Evolutionary conservation across 2,888 invertebrate genomes (phyloP), one percentile per base, ranked within the genome.

Genomic region (Agrenia bidenticulata): DNA sequence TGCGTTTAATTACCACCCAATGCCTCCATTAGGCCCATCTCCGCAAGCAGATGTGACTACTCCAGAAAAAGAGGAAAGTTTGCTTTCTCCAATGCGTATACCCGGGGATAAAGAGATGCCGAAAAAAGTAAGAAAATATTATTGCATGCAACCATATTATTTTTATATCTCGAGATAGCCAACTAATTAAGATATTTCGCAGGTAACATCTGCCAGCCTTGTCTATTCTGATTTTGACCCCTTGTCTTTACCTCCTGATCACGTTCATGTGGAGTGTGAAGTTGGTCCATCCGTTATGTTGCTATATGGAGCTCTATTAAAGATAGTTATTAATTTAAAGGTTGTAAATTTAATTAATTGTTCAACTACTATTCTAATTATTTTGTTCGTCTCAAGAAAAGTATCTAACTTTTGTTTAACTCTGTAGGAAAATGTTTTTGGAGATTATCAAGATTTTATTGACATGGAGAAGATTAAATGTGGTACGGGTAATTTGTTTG

Each of bases 11-110:
- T 97, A 94, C 80, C 95, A 97, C 80, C 95, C 96, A 0, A 88
- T 91, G 78, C 94, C 95, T 2, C 90, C 92, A 0, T 80, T 93
- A 49, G 92, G 93, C 0, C 92, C 92, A 0, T 87, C 89, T 73
- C 92, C 92, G 0, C 93, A 93, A 81, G 92, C 94, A 0, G 91
- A 94, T 77, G 91, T 94, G 26, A 92, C 94, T 1, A 94, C 94
- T 1, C 95, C 95, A 0, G 94, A 94, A 78, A 92, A 93, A 80
- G 95, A 96, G 81, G 95, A 95, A 81, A 89, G 93, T 69, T 82
- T 96, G 1, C 80, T 95, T 24, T 92, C 93, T 4, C 95, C 96
- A 0, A 92, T 96, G 85, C 84, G 94, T 74, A 93, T 94, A 80
- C 92, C 92, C 11, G 74, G 76, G 32, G 75, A 73, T 19, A 72